Evolutionary conservation across 2,888 invertebrate genomes (phyloP).

Genomic region (Boloria euphrosyne): DNA sequence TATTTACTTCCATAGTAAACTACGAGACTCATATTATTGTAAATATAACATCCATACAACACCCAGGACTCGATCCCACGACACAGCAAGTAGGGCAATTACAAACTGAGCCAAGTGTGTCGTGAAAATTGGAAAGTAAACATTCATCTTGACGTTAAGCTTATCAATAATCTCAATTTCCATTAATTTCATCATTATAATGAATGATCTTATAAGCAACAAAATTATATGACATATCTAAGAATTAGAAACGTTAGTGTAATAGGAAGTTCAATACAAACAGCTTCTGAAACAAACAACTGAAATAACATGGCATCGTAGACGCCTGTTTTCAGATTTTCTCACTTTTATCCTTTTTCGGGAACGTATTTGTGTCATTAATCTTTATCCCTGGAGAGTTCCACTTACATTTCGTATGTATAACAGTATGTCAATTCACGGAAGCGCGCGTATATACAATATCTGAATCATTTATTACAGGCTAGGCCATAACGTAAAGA

Average conservation of each 20-base stretch:
- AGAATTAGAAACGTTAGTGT: slow-evolving; percentile 17
- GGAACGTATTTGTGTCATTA: slow-evolving; percentile 49
- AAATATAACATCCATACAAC: too few species aligned
- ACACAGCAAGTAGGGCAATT: too few species aligned
- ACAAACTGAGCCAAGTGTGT: too few species aligned
- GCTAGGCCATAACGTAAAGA: slow-evolving; percentile 12
- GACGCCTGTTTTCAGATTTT: slow-evolving; percentile 43
- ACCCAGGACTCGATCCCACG: too few species aligned
- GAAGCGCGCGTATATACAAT: slow-evolving; percentile 31
- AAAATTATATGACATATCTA: not conserved
- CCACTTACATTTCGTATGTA: slow-evolving; percentile 42
- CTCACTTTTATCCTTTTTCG: slow-evolving; percentile 41
- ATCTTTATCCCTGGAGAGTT: slow-evolving; percentile 47
- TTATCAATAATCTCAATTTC: too few species aligned
- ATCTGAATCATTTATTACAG: slow-evolving; percentile 32
- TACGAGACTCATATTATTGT: too few species aligned
- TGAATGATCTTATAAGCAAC: too few species aligned
- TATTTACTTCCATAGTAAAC: too few species aligned
- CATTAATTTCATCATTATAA: too few species aligned
- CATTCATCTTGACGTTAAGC: too few species aligned
- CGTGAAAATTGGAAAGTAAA: too few species aligned
- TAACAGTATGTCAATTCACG: slow-evolving; percentile 35
- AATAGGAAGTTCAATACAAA: slow-evolving; percentile 28
- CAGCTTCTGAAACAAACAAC: slow-evolving; percentile 40
- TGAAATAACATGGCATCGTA: slow-evolving; percentile 41